Conservation (phyloP, 1,140 invertebrate species). For the Elysia chlorotica region DNA sequence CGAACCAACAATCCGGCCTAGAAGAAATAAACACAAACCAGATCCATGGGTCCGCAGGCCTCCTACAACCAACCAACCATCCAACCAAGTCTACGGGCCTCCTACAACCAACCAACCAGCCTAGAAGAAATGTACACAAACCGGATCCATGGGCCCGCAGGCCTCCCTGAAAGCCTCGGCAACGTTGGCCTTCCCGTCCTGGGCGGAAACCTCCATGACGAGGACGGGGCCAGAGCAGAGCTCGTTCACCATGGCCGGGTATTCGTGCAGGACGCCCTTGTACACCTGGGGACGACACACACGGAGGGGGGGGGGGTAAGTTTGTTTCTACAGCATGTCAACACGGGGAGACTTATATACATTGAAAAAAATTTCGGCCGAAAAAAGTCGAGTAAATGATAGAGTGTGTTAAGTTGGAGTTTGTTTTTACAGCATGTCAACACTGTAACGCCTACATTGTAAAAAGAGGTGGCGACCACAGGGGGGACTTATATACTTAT, state of each 20-base stretch:
- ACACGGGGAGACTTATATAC: no score
- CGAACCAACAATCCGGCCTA: background rate
- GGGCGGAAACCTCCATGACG: constrained; percentile 79
- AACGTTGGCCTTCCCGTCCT: constrained; percentile 64
- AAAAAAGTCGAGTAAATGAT: no score
- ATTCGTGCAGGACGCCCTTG: constrained; percentile 66
- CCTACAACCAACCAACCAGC: constrained; percentile 38
- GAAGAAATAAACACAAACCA: constrained; percentile 68
- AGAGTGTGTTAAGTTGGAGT: no score
- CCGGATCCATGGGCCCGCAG: constrained; percentile 86
- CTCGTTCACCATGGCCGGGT: constrained; percentile 75
- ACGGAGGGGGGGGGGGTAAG: no score
- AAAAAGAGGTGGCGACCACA: no score
- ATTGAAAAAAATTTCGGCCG: no score
- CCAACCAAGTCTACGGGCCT: constrained; percentile 63
- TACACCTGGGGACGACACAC: constrained; percentile 73
- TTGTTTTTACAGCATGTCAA: no score
- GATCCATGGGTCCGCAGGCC: constrained; percentile 85
- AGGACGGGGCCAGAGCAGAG: constrained; percentile 82
- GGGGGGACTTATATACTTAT: no score
- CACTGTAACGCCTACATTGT: no score
- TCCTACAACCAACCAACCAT: constrained; percentile 53
- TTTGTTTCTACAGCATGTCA: no score
- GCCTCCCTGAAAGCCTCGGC: constrained; percentile 78
- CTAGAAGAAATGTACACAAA: constrained; percentile 64